Evolutionary conservation across 30 jellyfish, hydroid and myxozoan genomes (phyloP), one percentile per base, ranked within the genome.

Genomic region (Hydra vulgaris): DNA sequence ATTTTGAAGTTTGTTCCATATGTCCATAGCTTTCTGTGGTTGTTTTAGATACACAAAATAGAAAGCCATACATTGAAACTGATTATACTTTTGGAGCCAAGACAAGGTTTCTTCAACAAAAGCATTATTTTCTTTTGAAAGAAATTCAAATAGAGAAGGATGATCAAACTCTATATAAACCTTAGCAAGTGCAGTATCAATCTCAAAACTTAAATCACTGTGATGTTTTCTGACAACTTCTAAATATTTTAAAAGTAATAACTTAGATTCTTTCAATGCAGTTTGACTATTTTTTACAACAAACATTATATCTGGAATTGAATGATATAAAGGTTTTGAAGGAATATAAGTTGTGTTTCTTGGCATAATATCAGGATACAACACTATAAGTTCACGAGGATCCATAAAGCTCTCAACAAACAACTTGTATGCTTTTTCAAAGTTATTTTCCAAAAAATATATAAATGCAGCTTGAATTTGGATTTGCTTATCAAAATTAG

Each of bases 281-380:
- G 95, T 56, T 53, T 91, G 86, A 89, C 92, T 91, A 18, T 94
- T 94, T 82, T 87, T 83, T 24, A 86, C 96, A 74, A 90, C 73
- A 23, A 76, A 85, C 21, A 83, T 74, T 79, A 90, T 17, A 77
- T 91, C 98, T 77, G 86, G 87, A 80, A 91, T 91, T 55, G 87
- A 85, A 71, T 91, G 98, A 15, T 86, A 86, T 17, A 81, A 66
- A 0, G 98, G 98, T 24, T 89, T 84, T 15, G 98, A 79, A 17
- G 98, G 96, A 77, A 84, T 85, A 79, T 86, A 91, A 23, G 71
- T 86, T 0, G 56, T 81, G 85, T 91, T 86, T 0, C 85, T 53
- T 53, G 98, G 98, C 98, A 91, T 84, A 88, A 91, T 78, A 18
- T 84, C 67, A 23, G 98, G 98, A 80, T 82, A 86, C 40, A 90